Evolutionary conservation across 2,797 vertebrate species (phyloP).

Genomic region (Eulemur mongoz): DNA sequence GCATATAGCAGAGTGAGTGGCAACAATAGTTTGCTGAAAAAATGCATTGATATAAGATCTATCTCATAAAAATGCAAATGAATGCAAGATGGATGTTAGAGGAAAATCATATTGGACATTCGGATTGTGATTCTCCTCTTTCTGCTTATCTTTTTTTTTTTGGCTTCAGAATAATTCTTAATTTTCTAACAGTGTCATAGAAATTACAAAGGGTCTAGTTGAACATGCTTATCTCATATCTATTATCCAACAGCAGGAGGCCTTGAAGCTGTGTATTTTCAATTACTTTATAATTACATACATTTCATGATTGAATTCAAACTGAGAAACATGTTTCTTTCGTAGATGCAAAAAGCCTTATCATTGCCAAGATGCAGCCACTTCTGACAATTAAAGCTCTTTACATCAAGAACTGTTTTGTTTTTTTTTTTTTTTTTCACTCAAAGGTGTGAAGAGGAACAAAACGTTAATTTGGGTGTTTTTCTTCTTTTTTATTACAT

Average conservation of each 20-base stretch:
- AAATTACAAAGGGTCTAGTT: neutral
- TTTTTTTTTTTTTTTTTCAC: neutral
- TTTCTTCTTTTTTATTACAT: neutral
- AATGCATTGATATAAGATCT: neutral
- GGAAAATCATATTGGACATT: neutral
- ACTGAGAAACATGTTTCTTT: neutral
- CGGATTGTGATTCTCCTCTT: neutral
- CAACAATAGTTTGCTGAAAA: neutral
- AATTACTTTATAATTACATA: conserved; percentile 11
- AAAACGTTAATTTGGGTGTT: neutral
- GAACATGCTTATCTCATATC: neutral
- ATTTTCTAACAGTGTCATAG: neutral
- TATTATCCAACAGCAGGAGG: neutral
- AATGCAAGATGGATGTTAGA: neutral
- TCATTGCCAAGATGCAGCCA: neutral
- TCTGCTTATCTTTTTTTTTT: neutral
- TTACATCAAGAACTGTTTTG: neutral
- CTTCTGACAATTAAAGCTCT: neutral
- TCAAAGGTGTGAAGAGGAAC: neutral
- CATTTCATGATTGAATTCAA: neutral
- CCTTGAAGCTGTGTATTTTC: neutral
- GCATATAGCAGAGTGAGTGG: neutral
- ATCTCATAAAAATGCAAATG: neutral
- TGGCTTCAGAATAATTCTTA: neutral
- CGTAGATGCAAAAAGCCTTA: neutral